Evolutionary conservation across 2,797 vertebrate genomes (phyloP), one percentile per base, ranked within the genome.

Genomic region (Anguilla pacifica): DNA sequence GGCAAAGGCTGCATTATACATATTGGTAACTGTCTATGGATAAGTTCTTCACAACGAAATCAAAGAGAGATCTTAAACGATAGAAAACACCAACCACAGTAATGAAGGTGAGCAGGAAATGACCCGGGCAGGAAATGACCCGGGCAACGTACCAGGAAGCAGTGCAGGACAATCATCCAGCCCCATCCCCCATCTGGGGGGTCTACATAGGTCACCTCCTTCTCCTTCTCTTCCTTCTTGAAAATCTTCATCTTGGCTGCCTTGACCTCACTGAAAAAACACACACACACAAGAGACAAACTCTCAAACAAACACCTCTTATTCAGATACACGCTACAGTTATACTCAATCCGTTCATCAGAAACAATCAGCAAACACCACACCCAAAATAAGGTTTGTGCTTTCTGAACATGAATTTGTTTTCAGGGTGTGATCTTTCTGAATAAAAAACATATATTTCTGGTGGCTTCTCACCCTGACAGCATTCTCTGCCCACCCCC

Each of bases 81-180:
- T 13, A 72, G 67, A 28, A 28, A 77, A 31, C 39, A 43, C 19
- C 17, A 39, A 77, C 1, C 43, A 51, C 22, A 19, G 25, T 82
- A 51, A 77, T 35, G 13, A 43, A 77, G 25, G 25, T 85, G 39
- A 31, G 7, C 55, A 84, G 11, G 28, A 57, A 85, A 39, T 9
- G 55, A 22, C 17, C 35, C 77, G 35, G 10, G 7, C 55, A 84
- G 11, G 28, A 57, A 85, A 39, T 9, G 55, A 22, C 17, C 46
- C 77, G 49, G 5, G 61, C 15, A 17, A 89, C 96, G 89, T 94
- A 99, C 98, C 96, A 99, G 93, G 91, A 99, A 99, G 93, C 98
- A 98, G 92, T 99, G 98, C 1, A 98, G 61, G 87, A 98, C 97
- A 35, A 97, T 96, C 96, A 97, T 97, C 97, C 98, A 98, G 43